phyloP scores from a whole-genome alignment of 1,140 invertebrate species.

The Leptinotarsa lineolata region DNA sequence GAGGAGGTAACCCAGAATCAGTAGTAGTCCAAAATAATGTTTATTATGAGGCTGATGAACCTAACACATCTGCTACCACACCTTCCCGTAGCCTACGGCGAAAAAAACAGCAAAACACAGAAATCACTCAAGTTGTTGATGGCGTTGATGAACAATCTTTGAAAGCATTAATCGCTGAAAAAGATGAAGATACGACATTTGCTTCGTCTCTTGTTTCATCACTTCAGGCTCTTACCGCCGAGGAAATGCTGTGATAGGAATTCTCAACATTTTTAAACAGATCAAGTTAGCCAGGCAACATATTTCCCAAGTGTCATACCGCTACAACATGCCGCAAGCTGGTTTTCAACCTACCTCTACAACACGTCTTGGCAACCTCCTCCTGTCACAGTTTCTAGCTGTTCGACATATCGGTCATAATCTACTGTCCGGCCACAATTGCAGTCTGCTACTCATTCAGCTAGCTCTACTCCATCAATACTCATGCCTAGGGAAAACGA shows the following conservation, averaged over 20 bases:
- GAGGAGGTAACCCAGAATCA: too few relatives aligned
- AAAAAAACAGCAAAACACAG: too few relatives aligned
- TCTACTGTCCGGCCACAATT: neutral
- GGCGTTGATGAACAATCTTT: slow-evolving; percentile 24
- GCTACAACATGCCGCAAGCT: too few relatives aligned
- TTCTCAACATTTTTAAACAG: slow-evolving; percentile 30
- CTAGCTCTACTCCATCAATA: neutral
- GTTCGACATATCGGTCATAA: neutral
- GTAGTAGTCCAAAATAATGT: too few relatives aligned
- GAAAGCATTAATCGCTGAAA: slow-evolving; percentile 20
- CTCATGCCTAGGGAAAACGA: slow-evolving; percentile 10
- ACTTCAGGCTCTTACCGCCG: slow-evolving; percentile 25
- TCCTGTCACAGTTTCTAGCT: neutral
- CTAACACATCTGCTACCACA: too few relatives aligned
- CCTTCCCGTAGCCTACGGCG: too few relatives aligned
- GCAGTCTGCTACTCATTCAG: neutral
- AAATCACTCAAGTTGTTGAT: too few relatives aligned
- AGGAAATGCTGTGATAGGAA: slow-evolving; percentile 31
- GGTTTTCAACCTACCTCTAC: neutral
- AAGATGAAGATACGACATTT: slow-evolving; percentile 26
- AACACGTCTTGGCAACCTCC: neutral
- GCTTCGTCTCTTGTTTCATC: slow-evolving; percentile 29
- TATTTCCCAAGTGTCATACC: too few relatives aligned
- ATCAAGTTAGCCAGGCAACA: slow-evolving; percentile 22
- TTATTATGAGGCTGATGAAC: too few relatives aligned